These are phyloP conservation scores for Cataglyphis hispanica DNA, from an alignment of 1,140 invertebrate species.

Conservation along the genomic window DNA sequence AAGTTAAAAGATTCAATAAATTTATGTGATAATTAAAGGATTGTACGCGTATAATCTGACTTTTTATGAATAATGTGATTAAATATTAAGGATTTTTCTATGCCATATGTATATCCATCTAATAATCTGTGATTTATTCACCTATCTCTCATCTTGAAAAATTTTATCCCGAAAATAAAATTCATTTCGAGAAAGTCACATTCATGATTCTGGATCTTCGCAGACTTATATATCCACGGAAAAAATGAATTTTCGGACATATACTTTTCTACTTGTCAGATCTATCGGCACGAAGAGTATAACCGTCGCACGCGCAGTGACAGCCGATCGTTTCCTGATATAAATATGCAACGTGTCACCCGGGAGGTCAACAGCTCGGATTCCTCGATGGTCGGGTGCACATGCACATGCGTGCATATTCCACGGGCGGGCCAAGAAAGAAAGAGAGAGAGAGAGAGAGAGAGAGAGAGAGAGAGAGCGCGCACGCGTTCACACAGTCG, in stretches of 20 bases:
- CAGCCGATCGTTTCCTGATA: conserved; percentile 74
- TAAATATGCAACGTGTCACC: conserved; percentile 76
- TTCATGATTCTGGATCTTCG: background rate
- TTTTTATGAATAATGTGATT: background rate
- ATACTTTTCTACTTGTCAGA: conserved; percentile 12
- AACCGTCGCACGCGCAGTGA: conserved; percentile 47
- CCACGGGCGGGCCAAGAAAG: conserved; percentile 21
- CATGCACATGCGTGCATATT: conserved; percentile 48
- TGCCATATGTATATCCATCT: background rate
- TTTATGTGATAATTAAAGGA: background rate
- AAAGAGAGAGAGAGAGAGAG: conserved; percentile 21
- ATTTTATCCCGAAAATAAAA: background rate
- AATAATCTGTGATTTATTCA: background rate
- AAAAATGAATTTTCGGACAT: conserved; percentile 14
- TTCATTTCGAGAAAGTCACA: background rate
- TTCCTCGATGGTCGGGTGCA: conserved; percentile 69
- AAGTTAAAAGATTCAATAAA: background rate
- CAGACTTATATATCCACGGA: background rate
- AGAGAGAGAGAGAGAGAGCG: conserved; percentile 33
- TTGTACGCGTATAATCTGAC: background rate
- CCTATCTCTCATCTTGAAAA: too few relatives aligned
- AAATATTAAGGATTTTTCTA: background rate
- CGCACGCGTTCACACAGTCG: conserved; percentile 41
- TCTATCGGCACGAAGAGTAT: conserved; percentile 40
- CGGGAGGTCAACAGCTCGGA: conserved; percentile 73